Conservation (phyloP, 2,797 vertebrate species). For the Notolabrus celidotus region DNA sequence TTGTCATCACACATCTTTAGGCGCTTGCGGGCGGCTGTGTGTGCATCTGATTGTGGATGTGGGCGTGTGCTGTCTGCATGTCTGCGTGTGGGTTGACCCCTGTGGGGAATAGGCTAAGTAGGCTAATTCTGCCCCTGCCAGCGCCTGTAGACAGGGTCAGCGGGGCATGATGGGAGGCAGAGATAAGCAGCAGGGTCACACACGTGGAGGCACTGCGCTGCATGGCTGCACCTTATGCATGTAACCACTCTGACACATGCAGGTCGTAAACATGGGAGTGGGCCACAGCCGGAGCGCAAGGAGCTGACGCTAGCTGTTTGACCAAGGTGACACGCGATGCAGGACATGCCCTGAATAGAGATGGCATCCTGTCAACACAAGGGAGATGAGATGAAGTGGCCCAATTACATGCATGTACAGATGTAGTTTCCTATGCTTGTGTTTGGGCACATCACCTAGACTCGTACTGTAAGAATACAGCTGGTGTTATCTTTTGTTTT, state of each 20-base stretch:
- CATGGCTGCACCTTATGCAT: slow-evolving; percentile 54
- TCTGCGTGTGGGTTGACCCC: slow-evolving; percentile 68
- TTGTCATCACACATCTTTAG: slow-evolving; percentile 64
- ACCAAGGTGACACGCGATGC: slow-evolving; percentile 78
- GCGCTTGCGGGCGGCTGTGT: background rate
- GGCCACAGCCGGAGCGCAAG: slow-evolving; percentile 63
- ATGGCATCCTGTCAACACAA: slow-evolving; percentile 70
- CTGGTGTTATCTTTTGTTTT: slow-evolving; percentile 55
- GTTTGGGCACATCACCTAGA: slow-evolving; percentile 27
- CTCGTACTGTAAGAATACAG: slow-evolving; percentile 20
- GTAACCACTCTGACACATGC: slow-evolving; percentile 71
- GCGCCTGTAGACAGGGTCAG: slow-evolving; percentile 71
- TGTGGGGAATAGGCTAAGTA: slow-evolving; percentile 77
- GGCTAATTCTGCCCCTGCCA: slow-evolving; percentile 78
- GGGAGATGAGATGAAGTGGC: slow-evolving; percentile 62
- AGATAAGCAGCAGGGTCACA: slow-evolving; percentile 80
- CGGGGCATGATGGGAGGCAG: slow-evolving; percentile 76
- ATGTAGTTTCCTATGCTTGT: slow-evolving; percentile 32
- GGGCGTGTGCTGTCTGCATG: slow-evolving; percentile 37
- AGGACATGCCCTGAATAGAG: slow-evolving; percentile 73
- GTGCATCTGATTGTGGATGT: slow-evolving; percentile 43
- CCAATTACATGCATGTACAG: slow-evolving; percentile 41
- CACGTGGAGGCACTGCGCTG: slow-evolving; percentile 44
- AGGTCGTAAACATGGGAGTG: slow-evolving; percentile 72
- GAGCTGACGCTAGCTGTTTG: slow-evolving; percentile 81